Conservation (phyloP, 2,797 vertebrate species). For the Phrynocephalus guinanensis region DNA sequence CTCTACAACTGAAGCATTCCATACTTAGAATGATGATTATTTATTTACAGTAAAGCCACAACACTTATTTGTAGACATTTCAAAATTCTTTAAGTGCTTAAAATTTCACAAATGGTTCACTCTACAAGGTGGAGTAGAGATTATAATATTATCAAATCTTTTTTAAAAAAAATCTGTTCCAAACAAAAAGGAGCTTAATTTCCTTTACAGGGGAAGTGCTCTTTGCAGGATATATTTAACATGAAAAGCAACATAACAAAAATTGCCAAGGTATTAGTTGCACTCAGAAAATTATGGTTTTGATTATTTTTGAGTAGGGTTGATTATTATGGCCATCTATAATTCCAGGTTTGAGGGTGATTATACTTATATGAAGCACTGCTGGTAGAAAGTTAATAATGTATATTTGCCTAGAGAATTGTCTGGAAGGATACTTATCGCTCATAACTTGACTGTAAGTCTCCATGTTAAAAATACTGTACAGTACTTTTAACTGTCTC, state of each 20-base stretch:
- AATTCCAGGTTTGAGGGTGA: constrained; percentile 13
- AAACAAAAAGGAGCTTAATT: constrained; percentile 54
- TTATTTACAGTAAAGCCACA: constrained; percentile 56
- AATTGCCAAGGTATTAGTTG: neutral
- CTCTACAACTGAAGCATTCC: constrained; percentile 32
- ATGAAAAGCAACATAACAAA: constrained; percentile 21
- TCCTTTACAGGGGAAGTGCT: constrained; percentile 37
- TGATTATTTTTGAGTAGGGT: constrained; percentile 19
- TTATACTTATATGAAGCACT: neutral
- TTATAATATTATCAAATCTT: constrained; percentile 34
- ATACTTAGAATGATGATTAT: constrained; percentile 72
- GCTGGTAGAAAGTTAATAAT: constrained; percentile 29
- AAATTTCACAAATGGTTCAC: constrained; percentile 9
- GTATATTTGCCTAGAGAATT: constrained; percentile 10
- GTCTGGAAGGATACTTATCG: neutral
- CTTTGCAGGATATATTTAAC: neutral
- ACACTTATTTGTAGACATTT: constrained; percentile 49
- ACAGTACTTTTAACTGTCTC: no score
- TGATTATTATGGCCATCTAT: constrained; percentile 9
- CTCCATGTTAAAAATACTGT: neutral
- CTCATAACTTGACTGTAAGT: neutral
- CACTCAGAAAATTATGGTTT: constrained; percentile 33
- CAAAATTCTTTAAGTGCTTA: constrained; percentile 45
- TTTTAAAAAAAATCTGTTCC: constrained; percentile 26
- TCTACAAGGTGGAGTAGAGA: constrained; percentile 26